Base-by-base conservation (phyloP, 2,888 invertebrate species). In the Drosophila parthenogenetica region DNA sequence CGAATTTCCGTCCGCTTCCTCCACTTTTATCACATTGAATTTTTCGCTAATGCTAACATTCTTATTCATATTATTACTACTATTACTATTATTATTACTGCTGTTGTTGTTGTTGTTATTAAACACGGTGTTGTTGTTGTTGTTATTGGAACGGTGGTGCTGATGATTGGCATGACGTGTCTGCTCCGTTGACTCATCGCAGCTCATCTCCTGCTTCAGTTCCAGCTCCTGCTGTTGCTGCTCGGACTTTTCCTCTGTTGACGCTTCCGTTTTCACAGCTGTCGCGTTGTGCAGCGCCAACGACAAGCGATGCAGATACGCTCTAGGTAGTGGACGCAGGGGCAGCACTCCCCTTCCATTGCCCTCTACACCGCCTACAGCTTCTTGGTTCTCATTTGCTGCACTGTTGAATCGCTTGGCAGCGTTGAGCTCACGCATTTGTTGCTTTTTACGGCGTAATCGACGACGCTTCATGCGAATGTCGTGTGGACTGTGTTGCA, bases 1-100 rank as follows among this genome's bases (percentile, higher is more conserved):
- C 46, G 53, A 57, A 66, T 77, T 90, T 87, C 66, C 67, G 37
- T 71, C 84, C 22, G 53, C 61, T 58, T 77, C 75, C 73, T 87
- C 92, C 91, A 77, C 83, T 87, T 91, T 92, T 92, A 92, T 92
- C 92, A 92, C 92, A 92, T 92, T 91, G 81, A 89, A 86, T 90
- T 92, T 92, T 83, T 91, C 91, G 89, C 88, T 90, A 89, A 90
- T 86, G 84, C 87, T 90, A 90, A 90, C 90, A 87, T 89, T 88
- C 87, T 87, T 91, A 86, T 82, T 89, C 80, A 86, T 89, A 87
- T 88, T 86, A 86, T 73, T 89, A 87, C 72, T 87, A 85, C 72
- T 89, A 84, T 72, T 88, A 84, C 74, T 87, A 79, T 78, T 88
- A 73, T 78, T 87, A 70, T 77, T 88, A 81, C 79, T 87, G 67